Percentiles rank a stretch among this genome's conserved stretches.
phyloP scores from a whole-genome alignment of 2,888 invertebrate species.

The Drosophila pseudotalamancana region DNA sequence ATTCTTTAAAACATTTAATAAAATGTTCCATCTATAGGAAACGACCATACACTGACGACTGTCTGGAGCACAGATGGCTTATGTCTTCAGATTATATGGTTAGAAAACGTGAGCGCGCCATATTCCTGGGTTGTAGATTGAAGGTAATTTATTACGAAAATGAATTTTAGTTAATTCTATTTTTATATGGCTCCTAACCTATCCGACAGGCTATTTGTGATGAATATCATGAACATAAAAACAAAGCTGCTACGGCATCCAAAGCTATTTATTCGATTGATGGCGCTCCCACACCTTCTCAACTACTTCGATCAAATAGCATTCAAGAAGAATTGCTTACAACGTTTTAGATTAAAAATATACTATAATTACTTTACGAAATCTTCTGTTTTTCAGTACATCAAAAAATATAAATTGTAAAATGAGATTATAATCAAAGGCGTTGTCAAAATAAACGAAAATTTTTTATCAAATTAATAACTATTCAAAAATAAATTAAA shows the following conservation, averaged over 20 bases:
- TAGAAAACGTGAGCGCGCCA: slow-evolving; percentile 94
- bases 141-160: slow-evolving; percentile 87
- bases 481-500: neutral
- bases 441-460: slow-evolving; percentile 12
- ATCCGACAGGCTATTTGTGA: slow-evolving; percentile 89
- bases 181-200: neutral
- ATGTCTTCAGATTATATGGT: slow-evolving; percentile 96
- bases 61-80: slow-evolving; percentile 98
- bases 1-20: no score
- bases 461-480: neutral
- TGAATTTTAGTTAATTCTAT: neutral
- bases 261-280: slow-evolving; percentile 87
- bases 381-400: slow-evolving; percentile 8
- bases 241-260: slow-evolving; percentile 86
- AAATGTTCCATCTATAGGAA: slow-evolving; percentile 87
- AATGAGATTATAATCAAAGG: slow-evolving; percentile 10
- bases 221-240: slow-evolving; percentile 90
- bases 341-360: slow-evolving; percentile 69
- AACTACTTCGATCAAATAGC: slow-evolving; percentile 91
- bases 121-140: slow-evolving; percentile 92
- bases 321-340: slow-evolving; percentile 93
- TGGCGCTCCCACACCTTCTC: slow-evolving; percentile 86
- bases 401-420: neutral
- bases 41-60: slow-evolving; percentile 97
- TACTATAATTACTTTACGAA: slow-evolving; percentile 2